Conservation (phyloP, 2,888 invertebrate genomes). For the Teleiodes luculella region DNA sequence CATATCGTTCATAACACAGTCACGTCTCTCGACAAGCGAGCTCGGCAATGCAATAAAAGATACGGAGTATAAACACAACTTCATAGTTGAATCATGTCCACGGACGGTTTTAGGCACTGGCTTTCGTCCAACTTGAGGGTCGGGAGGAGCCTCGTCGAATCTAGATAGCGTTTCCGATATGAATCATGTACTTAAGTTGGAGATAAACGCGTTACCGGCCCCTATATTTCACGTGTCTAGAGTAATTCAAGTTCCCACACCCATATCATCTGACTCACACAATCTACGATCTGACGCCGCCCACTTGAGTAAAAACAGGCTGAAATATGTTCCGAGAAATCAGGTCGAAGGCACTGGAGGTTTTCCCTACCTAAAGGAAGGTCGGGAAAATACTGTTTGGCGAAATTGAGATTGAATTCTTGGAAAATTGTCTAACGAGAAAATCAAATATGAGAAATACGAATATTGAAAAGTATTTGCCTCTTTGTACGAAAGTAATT, state of each 20-base stretch:
- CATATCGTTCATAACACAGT: slow-evolving; percentile 40
- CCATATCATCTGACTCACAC: slow-evolving; percentile 63
- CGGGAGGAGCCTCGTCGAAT: slow-evolving; percentile 32
- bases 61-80: slow-evolving; percentile 47
- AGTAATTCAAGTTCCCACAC: slow-evolving; percentile 62
- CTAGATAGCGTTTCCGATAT: slow-evolving; percentile 51
- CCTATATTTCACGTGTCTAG: slow-evolving; percentile 39
- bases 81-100: slow-evolving; percentile 56
- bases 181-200: slow-evolving; percentile 47
- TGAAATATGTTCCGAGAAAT: slow-evolving; percentile 54
- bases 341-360: slow-evolving; percentile 35
- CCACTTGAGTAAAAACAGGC: slow-evolving; percentile 58
- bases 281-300: slow-evolving; percentile 59
- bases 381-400: slow-evolving; percentile 32
- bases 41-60: slow-evolving; percentile 48
- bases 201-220: slow-evolving; percentile 49
- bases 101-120: slow-evolving; percentile 62
- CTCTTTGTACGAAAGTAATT: too few relatives aligned
- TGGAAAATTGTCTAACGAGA: neutral
- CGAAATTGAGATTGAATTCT: slow-evolving; percentile 22
- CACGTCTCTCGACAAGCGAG: slow-evolving; percentile 46
- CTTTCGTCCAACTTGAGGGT: slow-evolving; percentile 60
- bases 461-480: too few relatives aligned
- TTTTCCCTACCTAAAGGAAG: slow-evolving; percentile 37
- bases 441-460: neutral